Evolutionary conservation across 2,888 invertebrate species (phyloP), one percentile per base, ranked within the genome.

Genomic region (Chloroclysta siterata): DNA sequence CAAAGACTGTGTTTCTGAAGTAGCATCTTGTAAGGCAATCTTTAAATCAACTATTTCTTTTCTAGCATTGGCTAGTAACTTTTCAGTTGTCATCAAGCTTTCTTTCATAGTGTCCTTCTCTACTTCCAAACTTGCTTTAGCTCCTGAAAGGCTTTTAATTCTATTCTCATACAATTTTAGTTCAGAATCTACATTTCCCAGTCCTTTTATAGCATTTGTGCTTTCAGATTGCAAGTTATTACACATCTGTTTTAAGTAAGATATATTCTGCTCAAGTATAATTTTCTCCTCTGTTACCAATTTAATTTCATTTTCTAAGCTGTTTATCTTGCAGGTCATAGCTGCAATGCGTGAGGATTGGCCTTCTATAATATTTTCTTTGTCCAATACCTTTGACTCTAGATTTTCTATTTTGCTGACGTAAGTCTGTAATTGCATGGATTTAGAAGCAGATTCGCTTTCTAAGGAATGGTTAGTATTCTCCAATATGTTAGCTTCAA

Each of bases 391-490:
- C 80, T 95, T 94, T 63, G 94, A 90, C 85, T 97, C 96, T 48
- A 97, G 88, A 72, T 93, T 94, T 62, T 93, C 83, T 54, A 96
- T 93, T 81, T 88, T 88, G 66, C 74, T 85, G 14, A 88, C 71
- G 72, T 88, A 90, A 62, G 88, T 85, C 77, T 94, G 94, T 60
- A 95, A 81, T 66, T 94, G 94, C 50, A 89, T 80, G 71, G 95
- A 95, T 63, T 95, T 95, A 72, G 96, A 96, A 6, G 95, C 94
- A 2, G 96, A 95, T 87, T 97, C 96, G 71, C 94, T 95, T 84
- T 97, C 97, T 70, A 97, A 91, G 57, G 96, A 96, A 78, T 96
- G 96, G 84, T 97, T 97, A 69, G 95, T 97, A 72, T 94, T 96
- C 88, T 97, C 97, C 68, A 97, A 87, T 65, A 95, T 93, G 55